Conservation (phyloP, 2,797 vertebrate species). For the Cuniculus paca region DNA sequence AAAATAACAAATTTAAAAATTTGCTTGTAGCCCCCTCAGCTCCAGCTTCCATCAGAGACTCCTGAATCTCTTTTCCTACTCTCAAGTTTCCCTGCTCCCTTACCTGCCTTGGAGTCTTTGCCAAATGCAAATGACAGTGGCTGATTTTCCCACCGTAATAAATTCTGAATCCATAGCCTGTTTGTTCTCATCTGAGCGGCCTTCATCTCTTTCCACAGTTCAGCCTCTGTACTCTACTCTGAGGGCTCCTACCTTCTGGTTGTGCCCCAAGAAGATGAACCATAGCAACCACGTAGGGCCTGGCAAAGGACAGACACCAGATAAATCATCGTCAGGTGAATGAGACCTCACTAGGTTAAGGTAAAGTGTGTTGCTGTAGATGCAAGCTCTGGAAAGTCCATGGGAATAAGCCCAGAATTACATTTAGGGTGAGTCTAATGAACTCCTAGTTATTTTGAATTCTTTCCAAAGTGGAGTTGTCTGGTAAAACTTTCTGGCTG, state of each 20-base stretch:
- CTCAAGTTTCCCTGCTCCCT: background rate
- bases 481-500: background rate
- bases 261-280: background rate
- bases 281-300: background rate
- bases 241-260: background rate
- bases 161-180: background rate
- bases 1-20: background rate
- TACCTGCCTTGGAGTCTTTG: background rate
- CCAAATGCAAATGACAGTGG: background rate
- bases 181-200: background rate
- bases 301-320: background rate
- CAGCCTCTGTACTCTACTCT: background rate
- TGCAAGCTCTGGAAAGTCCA: background rate
- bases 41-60: background rate
- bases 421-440: background rate
- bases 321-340: background rate
- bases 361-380: background rate
- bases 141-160: background rate
- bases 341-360: background rate
- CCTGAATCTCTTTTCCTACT: background rate
- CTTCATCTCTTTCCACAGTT: background rate
- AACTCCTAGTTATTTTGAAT: slow-evolving; percentile 20
- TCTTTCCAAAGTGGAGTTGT: slow-evolving; percentile 33
- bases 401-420: background rate
- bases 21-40: background rate